Evolutionary conservation across 2,113 vertebrate species (phyloP), one percentile per base, ranked within the genome.

Genomic region (Kryptolebias marmoratus): DNA sequence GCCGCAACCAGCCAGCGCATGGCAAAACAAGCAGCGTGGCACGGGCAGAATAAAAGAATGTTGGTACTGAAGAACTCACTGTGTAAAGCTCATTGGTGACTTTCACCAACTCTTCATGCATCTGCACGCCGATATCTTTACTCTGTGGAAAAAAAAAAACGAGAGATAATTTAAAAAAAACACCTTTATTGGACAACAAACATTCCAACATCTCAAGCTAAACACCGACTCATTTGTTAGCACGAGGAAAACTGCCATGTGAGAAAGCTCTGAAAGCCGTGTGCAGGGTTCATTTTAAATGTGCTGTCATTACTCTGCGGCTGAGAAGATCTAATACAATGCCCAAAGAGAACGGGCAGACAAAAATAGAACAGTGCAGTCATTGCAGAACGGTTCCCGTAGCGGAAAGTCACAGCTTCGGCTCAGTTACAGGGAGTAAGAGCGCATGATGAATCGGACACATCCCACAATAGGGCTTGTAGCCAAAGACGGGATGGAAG

Each of bases 51-150:
- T 18, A 4, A 60, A 65, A 14, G 44, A 9, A 59, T 11, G 53
- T 30, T 16, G 12, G 27, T 22, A 53, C 68, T n/a, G 48, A 75
- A 71, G 39, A 16, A 95, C 96, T 96, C 87, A 98, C 97, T 7
- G 97, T 98, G 92, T 98, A 98, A n/a, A 98, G 95, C 89, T 98
- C 97, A 0, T 96, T 98, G 77, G 97, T 98, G 88, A 98, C 97
- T 57, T 98, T 98, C 87, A 96, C 91, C 1, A 98, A 93, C 61
- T 98, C 96, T 58, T 98, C 97, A 0, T 98, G 97, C 97, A 98
- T 98, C 92, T 98, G 97, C 9, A 97, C 91, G 11, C 97, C 97
- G 15, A 98, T 97, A 80, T 98, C 97, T 88, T 98, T 98, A 88
- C 97, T 98, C 97, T 98, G 94, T n/a, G 56, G 39, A 32, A 68